Evolutionary conservation across 1,140 invertebrate species (phyloP).

Genomic region (Adelges cooleyi): DNA sequence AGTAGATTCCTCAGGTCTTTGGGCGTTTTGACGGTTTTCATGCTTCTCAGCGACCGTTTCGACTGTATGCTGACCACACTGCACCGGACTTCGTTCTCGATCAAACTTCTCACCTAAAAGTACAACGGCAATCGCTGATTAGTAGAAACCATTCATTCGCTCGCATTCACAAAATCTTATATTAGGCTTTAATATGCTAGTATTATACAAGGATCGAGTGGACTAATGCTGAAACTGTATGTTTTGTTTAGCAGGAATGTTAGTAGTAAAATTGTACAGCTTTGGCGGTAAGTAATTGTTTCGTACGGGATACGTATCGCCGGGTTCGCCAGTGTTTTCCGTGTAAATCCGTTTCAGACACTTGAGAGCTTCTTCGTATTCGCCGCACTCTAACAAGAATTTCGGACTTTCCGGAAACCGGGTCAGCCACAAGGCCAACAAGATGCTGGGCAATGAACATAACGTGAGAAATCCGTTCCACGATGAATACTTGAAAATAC

Average conservation of each 20-base stretch:
- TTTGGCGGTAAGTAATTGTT: not conserved
- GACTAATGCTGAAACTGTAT: no score
- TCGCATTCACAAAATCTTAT: no score
- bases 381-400: slow-evolving; percentile 63
- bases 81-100: slow-evolving; percentile 50
- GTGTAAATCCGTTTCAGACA: slow-evolving; percentile 56
- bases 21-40: slow-evolving; percentile 47
- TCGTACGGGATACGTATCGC: slow-evolving; percentile 53
- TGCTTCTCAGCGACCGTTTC: slow-evolving; percentile 44
- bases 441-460: slow-evolving; percentile 48
- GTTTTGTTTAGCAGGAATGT: not conserved
- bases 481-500: slow-evolving; percentile 51
- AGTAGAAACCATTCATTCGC: no score
- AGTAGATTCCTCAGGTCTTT: slow-evolving; percentile 53
- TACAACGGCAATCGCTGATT: no score
- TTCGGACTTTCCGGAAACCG: slow-evolving; percentile 76
- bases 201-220: no score
- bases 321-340: slow-evolving; percentile 53
- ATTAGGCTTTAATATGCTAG: no score
- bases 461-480: slow-evolving; percentile 63
- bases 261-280: not conserved
- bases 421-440: slow-evolving; percentile 54
- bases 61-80: slow-evolving; percentile 47
- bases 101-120: slow-evolving; percentile 51
- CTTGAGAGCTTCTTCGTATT: slow-evolving; percentile 56